Percentiles rank a stretch among this genome's conserved stretches.
phyloP scores from a whole-genome alignment of 2,797 vertebrate genomes.

The Silurus lanzhouensis region DNA sequence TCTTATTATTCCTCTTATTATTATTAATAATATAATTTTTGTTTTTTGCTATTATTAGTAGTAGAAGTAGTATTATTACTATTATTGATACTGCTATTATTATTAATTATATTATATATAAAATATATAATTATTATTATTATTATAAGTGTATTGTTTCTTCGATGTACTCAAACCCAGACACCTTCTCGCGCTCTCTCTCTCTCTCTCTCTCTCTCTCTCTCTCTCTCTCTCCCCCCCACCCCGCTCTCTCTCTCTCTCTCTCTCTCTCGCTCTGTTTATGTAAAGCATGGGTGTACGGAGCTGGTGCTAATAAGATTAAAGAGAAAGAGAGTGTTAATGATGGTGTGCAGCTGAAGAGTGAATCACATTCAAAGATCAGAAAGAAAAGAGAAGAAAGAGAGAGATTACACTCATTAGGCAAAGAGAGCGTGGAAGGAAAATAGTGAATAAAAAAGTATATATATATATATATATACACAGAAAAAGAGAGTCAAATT shows the following conservation, averaged over 20 bases:
- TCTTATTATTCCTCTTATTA: too few relatives aligned
- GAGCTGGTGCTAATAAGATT: slow-evolving; percentile 4
- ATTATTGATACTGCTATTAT: too few relatives aligned
- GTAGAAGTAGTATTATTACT: too few relatives aligned
- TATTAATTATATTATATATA: too few relatives aligned
- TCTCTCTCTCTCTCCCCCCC: too few relatives aligned
- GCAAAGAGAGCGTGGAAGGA: background rate
- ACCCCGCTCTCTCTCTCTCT: too few relatives aligned
- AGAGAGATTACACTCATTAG: slow-evolving; percentile 15
- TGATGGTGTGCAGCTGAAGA: background rate
- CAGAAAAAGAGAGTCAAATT: background rate
- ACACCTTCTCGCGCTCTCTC: background rate
- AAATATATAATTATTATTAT: too few relatives aligned
- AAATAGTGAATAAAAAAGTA: background rate
- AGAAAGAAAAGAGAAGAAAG: slow-evolving; percentile 1
- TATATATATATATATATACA: background rate
- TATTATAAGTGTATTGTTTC: too few relatives aligned
- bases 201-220: too few relatives aligned
- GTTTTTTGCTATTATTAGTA: too few relatives aligned
- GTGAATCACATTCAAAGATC: background rate
- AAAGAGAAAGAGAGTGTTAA: slow-evolving; percentile 20
- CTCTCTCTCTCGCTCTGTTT: background rate
- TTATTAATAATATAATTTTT: too few relatives aligned
- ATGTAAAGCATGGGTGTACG: background rate
- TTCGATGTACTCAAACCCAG: background rate